These are phyloP conservation scores for Characodon lateralis DNA, from an alignment of 2,797 vertebrate genomes.

Conservation along the genomic window DNA sequence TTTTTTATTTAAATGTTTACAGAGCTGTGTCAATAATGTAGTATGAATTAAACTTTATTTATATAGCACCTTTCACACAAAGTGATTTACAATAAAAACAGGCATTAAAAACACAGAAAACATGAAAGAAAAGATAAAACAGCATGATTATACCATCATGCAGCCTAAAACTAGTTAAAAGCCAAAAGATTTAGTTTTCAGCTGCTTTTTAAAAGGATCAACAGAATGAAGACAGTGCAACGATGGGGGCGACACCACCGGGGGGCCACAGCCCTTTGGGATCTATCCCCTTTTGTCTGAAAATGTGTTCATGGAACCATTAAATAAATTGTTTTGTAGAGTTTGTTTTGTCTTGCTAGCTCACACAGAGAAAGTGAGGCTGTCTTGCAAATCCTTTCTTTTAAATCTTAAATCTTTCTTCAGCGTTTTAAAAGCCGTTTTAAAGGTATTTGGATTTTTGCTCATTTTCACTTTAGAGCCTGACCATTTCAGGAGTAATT, in stretches of 20 bases:
- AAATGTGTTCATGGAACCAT: neutral
- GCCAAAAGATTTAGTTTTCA: neutral
- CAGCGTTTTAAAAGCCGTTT: neutral
- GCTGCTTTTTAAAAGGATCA: neutral
- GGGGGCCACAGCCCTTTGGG: neutral
- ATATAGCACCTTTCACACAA: too few relatives aligned
- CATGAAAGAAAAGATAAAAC: neutral
- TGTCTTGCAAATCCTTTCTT: neutral
- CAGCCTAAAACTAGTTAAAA: neutral
- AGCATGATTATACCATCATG: neutral
- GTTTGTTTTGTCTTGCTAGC: neutral
- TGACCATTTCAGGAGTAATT: neutral
- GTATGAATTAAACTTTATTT: too few relatives aligned
- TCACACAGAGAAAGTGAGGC: neutral
- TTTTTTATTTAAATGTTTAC: neutral
- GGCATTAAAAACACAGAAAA: too few relatives aligned
- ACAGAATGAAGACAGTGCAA: neutral
- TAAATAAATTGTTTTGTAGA: neutral
- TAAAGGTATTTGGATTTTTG: neutral
- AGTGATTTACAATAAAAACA: too few relatives aligned
- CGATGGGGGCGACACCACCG: neutral
- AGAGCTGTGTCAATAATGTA: neutral
- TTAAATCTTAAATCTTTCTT: neutral
- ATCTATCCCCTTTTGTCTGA: neutral
- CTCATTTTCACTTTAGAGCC: neutral